A percentile compares a stretch with the other conserved stretches of the same genome.
Evolutionary conservation across 2,888 invertebrate species (phyloP).

Genomic region (Phania funesta): DNA sequence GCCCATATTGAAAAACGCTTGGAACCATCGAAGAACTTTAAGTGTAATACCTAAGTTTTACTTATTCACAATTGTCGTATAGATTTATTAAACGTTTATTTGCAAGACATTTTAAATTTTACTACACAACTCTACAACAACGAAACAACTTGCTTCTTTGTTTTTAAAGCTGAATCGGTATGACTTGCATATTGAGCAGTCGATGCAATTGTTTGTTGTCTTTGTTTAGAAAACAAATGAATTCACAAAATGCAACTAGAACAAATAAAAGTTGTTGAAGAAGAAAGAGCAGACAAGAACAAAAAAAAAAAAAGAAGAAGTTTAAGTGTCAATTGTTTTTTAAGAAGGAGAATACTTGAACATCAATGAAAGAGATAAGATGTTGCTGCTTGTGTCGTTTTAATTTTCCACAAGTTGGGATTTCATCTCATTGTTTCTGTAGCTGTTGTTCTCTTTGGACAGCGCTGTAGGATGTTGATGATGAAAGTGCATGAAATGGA

Average conservation of each 20-base stretch:
- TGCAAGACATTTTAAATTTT: too few species aligned
- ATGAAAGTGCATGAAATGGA: neutral
- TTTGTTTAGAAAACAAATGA: neutral
- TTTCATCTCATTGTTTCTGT: neutral
- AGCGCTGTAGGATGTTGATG: neutral
- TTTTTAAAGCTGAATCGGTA: neutral
- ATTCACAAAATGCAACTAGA: neutral
- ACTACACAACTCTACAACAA: too few species aligned
- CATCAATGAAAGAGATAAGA: constrained; percentile 38
- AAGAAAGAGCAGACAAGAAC: neutral
- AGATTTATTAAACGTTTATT: too few species aligned
- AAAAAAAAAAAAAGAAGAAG: constrained; percentile 42
- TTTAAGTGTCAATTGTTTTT: constrained; percentile 60
- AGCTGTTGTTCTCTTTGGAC: neutral
- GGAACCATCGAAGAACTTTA: too few species aligned
- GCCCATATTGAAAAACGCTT: too few species aligned
- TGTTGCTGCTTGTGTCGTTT: constrained; percentile 47
- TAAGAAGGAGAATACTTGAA: constrained; percentile 37
- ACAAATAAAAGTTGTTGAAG: neutral
- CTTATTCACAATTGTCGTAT: too few species aligned
- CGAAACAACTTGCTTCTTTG: too few species aligned
- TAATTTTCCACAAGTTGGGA: constrained; percentile 37
- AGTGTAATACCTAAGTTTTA: too few species aligned
- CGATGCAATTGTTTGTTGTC: neutral
- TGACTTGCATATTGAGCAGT: constrained; percentile 3